phyloP scores from a whole-genome alignment of 2,797 vertebrate genomes.

The Forpus xanthops region DNA sequence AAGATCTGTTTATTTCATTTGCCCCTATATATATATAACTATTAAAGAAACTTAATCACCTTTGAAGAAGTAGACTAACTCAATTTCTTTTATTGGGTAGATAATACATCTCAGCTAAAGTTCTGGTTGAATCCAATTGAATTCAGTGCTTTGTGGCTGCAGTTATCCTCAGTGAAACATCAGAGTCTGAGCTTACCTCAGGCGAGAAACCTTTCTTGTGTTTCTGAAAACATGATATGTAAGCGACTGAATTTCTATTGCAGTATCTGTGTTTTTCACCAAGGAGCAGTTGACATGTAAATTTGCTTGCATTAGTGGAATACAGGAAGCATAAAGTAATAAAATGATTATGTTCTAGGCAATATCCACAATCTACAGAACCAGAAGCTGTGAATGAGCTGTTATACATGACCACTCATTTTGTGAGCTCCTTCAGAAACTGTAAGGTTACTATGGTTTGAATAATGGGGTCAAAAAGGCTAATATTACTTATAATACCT shows the following conservation, averaged over 20 bases:
- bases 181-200: neutral
- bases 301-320: neutral
- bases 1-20: neutral
- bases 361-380: neutral
- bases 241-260: neutral
- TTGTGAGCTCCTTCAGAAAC: neutral
- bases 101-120: no score
- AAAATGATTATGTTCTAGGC: neutral
- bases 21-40: accelerated
- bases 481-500: neutral
- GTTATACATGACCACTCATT: neutral
- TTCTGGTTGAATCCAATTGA: neutral
- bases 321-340: neutral
- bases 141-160: neutral
- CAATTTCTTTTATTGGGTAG: neutral
- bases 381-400: neutral
- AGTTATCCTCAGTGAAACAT: neutral
- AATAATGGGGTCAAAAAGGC: neutral
- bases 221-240: neutral
- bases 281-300: neutral
- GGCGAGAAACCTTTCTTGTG: neutral
- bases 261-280: neutral
- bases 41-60: neutral
- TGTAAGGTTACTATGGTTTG: neutral
- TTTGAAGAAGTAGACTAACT: neutral